Evolutionary conservation across 2,888 invertebrate species (phyloP).

Genomic region (Xestobium rufovillosum): DNA sequence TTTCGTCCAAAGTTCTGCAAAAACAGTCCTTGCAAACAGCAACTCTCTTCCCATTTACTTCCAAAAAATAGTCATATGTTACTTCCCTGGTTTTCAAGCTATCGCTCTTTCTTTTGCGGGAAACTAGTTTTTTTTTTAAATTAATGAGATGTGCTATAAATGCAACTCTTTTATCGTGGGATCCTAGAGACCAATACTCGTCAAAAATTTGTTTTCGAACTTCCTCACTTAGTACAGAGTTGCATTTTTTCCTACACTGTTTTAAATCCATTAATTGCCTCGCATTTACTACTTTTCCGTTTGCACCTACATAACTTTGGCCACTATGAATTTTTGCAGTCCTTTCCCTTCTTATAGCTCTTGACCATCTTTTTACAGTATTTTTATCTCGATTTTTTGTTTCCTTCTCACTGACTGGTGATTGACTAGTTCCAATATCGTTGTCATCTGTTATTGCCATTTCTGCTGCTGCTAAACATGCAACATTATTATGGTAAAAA

Average conservation of each 20-base stretch:
- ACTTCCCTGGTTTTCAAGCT: background rate
- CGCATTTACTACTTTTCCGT: constrained; percentile 9
- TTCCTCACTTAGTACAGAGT: constrained; percentile 1
- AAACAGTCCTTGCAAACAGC: constrained; percentile 22
- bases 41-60: constrained; percentile 18
- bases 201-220: constrained; percentile 10
- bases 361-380: background rate
- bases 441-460: too few species aligned
- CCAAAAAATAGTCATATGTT: constrained; percentile 16
- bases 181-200: constrained; percentile 15
- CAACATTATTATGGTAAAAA: too few species aligned
- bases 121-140: constrained; percentile 6
- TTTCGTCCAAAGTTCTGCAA: constrained; percentile 18
- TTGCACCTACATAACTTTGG: constrained; percentile 1
- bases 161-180: constrained; percentile 12
- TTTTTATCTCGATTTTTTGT: too few species aligned
- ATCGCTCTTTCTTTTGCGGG: background rate
- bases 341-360: background rate
- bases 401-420: too few species aligned
- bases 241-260: constrained; percentile 15
- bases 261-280: constrained; percentile 10
- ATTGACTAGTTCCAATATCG: too few species aligned
- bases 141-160: constrained; percentile 16
- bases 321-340: background rate
- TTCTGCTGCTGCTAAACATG: too few species aligned